Conservation (phyloP, 1,140 invertebrate species). For the Antheraea pernyi region DNA sequence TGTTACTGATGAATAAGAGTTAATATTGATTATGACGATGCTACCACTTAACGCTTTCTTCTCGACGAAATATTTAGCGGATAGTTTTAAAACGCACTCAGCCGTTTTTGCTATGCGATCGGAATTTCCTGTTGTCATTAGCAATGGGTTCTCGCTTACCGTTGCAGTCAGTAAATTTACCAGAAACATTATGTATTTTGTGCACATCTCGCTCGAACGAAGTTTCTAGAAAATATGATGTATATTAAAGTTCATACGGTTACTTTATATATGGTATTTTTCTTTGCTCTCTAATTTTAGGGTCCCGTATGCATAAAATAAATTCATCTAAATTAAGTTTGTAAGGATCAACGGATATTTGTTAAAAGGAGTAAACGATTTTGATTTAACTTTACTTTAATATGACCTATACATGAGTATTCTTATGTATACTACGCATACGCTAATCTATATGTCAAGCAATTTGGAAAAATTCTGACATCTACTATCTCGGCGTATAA, state of each 20-base stretch:
- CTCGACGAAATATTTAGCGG: slow-evolving; percentile 76
- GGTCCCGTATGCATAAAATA: no score
- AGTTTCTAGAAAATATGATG: background rate
- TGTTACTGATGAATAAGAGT: slow-evolving; percentile 63
- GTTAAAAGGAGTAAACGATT: no score
- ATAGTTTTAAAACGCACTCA: slow-evolving; percentile 74
- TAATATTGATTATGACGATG: slow-evolving; percentile 73
- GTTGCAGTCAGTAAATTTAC: background rate
- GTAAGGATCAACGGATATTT: no score
- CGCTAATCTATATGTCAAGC: no score
- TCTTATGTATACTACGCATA: no score
- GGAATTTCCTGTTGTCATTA: slow-evolving; percentile 50
- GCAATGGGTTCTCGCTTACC: slow-evolving; percentile 40
- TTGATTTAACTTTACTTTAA: no score
- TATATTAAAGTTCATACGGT: no score
- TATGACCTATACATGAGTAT: no score
- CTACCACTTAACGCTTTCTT: slow-evolving; percentile 75
- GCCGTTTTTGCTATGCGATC: slow-evolving; percentile 58
- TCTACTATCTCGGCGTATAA: no score
- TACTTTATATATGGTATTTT: background rate
- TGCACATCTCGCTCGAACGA: background rate
- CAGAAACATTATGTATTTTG: background rate
- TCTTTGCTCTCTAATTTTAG: background rate
- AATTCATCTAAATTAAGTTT: no score
- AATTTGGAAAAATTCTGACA: no score